phyloP scores from a whole-genome alignment of 1,140 invertebrate species.

The Anthonomus grandis region DNA sequence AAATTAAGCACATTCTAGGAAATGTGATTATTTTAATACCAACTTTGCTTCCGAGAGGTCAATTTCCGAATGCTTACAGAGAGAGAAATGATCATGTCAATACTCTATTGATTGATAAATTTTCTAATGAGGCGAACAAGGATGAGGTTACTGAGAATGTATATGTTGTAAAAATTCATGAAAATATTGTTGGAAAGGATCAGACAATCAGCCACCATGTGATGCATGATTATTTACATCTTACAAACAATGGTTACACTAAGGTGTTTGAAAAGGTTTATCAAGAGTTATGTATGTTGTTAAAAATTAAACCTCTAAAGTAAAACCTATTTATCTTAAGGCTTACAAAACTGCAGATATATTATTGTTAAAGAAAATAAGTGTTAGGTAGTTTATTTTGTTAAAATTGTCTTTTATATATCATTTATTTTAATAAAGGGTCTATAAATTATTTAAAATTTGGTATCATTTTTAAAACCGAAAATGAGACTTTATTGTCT shows the following conservation, averaged over 20 bases:
- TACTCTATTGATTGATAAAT: constrained; percentile 52
- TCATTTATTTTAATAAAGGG: too few relatives aligned
- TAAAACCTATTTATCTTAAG: too few relatives aligned
- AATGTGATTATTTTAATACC: constrained; percentile 61
- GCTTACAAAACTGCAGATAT: too few relatives aligned
- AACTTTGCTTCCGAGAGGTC: constrained; percentile 65
- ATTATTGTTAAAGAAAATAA: too few relatives aligned
- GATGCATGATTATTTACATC: constrained; percentile 72
- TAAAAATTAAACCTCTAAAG: too few relatives aligned
- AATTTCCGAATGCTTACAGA: constrained; percentile 62
- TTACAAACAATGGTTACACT: constrained; percentile 62
- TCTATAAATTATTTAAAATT: too few relatives aligned
- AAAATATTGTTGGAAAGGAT: constrained; percentile 57
- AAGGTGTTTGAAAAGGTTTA: constrained; percentile 63
- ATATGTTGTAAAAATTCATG: constrained; percentile 55
- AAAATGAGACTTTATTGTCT: too few relatives aligned
- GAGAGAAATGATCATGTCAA: constrained; percentile 62
- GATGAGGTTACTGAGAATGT: constrained; percentile 42
- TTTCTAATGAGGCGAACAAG: constrained; percentile 39
- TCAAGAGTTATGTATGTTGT: constrained; percentile 52
- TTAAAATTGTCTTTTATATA: too few relatives aligned
- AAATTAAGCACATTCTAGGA: constrained; percentile 55
- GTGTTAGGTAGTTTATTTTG: too few relatives aligned
- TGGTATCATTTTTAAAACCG: too few relatives aligned
- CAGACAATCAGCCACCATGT: constrained; percentile 63